These are phyloP conservation scores for Sebastes reedi DNA, from an alignment of 2,797 vertebrate genomes.

Conservation along the genomic window DNA sequence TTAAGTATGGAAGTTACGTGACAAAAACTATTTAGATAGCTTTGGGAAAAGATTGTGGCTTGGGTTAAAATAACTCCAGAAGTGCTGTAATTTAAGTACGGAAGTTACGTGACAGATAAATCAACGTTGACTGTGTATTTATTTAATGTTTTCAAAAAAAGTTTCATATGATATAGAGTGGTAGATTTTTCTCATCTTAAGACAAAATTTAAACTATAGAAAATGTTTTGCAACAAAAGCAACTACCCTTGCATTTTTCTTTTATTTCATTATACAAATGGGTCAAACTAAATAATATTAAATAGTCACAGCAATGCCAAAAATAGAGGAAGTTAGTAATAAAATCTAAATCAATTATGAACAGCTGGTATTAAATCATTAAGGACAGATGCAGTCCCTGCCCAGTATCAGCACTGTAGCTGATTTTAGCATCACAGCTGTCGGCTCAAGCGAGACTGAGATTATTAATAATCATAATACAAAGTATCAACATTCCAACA, in stretches of 20 bases:
- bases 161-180: background rate
- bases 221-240: background rate
- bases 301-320: background rate
- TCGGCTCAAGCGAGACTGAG: slow-evolving; percentile 2
- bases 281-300: background rate
- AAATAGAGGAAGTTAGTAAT: background rate
- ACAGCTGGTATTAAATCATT: slow-evolving; percentile 47
- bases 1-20: too few species aligned
- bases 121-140: too few species aligned
- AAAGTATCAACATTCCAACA: background rate
- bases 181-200: background rate
- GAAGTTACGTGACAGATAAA: too few species aligned
- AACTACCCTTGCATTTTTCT: background rate
- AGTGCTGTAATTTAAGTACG: too few species aligned
- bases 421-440: slow-evolving; percentile 45
- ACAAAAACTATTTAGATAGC: too few species aligned
- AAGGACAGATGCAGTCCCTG: slow-evolving; percentile 17
- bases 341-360: slow-evolving; percentile 12
- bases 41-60: too few species aligned
- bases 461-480: slow-evolving; percentile 39
- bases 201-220: background rate
- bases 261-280: background rate
- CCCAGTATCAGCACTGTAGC: slow-evolving; percentile 4
- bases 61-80: too few species aligned
- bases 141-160: background rate